Base-by-base conservation (phyloP, 2,888 invertebrate species). In the Danaus chrysippus region DNA sequence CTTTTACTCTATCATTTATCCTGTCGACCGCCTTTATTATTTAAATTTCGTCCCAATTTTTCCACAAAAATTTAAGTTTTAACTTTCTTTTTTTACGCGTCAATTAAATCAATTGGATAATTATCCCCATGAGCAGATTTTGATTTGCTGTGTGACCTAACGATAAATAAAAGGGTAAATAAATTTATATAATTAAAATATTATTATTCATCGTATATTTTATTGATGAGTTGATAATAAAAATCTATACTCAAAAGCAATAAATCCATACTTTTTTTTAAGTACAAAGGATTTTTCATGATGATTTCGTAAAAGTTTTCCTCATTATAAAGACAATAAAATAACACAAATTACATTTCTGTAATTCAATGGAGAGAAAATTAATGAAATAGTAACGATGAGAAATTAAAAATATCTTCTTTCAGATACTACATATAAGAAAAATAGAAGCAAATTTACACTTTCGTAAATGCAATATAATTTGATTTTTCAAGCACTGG, bases 1-100 rank as follows among this genome's bases (percentile, higher is more conserved):
- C 80, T 83, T 83, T 80, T 79, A 81, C 78, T 76, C 73, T 76
- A 76, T 80, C 83, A 79, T 82, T 82, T 83, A 82, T 84, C 76
- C 77, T 76, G 74, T 78, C 72, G 70, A 66, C 69, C 62, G 75
- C 76, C 76, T 76, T 76, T 76, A 75, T 77, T 75, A 73, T 76
- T 76, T 73, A 75, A 76, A 77, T 78, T 77, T 72, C 60, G 68
- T 23, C 68, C 68, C 65, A 68, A 67, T 68, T 68, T 68, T 68
- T 65, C 56, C 61, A 61, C 58, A 54, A 52, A 58, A 65, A 65
- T 65, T 67, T 62, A 65, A n/a, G 62, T 57, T 66, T 68, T 65
- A 60, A 62, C 61, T 64, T 70, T 62, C 60, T 63, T 64, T 66
- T 68, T 61, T 67, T 68, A 68, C 64, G 65, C 69, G 63, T 63